Percentiles rank a stretch among this genome's conserved stretches.
These are phyloP conservation scores for Anas platyrhynchos DNA, from an alignment of 2,113 vertebrate species.

Conservation along the genomic window DNA sequence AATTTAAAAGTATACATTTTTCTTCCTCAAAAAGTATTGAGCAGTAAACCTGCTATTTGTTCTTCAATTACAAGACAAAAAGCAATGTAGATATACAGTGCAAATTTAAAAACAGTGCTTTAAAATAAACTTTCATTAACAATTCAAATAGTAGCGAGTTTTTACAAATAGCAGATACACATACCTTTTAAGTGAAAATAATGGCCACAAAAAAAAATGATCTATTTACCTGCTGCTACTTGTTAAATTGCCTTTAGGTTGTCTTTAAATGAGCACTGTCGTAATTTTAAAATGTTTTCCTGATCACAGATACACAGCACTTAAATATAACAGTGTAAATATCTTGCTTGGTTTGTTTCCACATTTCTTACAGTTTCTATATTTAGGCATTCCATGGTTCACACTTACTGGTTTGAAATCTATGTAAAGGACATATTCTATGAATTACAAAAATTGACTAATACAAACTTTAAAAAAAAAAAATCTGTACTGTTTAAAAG, in stretches of 20 bases:
- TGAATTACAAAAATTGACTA: not conserved
- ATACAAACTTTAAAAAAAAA: not conserved
- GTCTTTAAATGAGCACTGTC: not conserved
- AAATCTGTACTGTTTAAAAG: conserved; percentile 18
- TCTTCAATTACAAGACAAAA: not conserved
- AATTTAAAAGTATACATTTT: not conserved
- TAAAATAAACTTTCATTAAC: not conserved
- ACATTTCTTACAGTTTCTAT: not conserved
- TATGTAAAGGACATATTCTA: not conserved
- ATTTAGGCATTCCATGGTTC: not conserved
- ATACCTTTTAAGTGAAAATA: not conserved
- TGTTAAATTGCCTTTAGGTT: not conserved
- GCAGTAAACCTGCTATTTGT: not conserved
- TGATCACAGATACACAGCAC: not conserved
- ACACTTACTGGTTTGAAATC: not conserved
- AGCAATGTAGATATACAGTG: not conserved
- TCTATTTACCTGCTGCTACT: not conserved
- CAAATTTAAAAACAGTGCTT: not conserved
- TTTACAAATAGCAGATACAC: not conserved
- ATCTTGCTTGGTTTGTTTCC: not conserved
- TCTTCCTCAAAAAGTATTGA: not conserved
- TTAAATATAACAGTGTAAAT: not conserved
- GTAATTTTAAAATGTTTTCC: not conserved
- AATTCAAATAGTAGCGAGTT: not conserved
- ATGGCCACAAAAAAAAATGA: not conserved